Conservation (phyloP, 2,113 vertebrate genomes). For the Nanorana parkeri region DNA sequence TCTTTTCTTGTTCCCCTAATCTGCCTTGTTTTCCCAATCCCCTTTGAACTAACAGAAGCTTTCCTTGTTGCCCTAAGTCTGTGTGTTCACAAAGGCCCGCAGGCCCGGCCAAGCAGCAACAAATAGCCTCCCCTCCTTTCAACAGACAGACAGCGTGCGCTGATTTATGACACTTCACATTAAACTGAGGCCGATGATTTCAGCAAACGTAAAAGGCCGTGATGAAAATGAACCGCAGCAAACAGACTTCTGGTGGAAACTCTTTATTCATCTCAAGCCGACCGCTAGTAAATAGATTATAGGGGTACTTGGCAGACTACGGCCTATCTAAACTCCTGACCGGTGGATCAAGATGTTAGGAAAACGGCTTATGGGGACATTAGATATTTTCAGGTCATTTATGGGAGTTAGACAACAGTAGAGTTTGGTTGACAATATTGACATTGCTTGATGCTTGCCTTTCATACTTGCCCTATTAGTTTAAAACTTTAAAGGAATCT, state of each 20-base stretch:
- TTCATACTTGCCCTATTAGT: too few relatives aligned
- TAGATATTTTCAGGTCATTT: too few relatives aligned
- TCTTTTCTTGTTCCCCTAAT: slow-evolving; percentile 32
- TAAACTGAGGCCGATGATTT: slow-evolving; percentile 45
- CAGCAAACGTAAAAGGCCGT: slow-evolving; percentile 45
- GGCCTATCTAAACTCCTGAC: slow-evolving; percentile 31
- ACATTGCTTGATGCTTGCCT: too few relatives aligned
- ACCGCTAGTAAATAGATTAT: slow-evolving; percentile 58
- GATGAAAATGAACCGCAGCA: slow-evolving; percentile 45
- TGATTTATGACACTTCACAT: slow-evolving; percentile 56
- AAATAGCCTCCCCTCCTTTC: slow-evolving; percentile 30
- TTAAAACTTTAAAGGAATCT: too few relatives aligned
- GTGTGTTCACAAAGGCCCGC: slow-evolving; percentile 15
- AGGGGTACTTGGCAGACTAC: slow-evolving; percentile 50
- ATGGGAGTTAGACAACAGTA: too few relatives aligned
- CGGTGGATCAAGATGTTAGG: neutral
- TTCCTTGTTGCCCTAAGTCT: slow-evolving; percentile 18
- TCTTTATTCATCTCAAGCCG: slow-evolving; percentile 51
- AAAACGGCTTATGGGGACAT: neutral
- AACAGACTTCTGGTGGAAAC: slow-evolving; percentile 49
- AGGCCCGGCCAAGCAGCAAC: slow-evolving; percentile 9
- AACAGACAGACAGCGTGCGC: slow-evolving; percentile 44
- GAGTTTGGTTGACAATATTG: too few relatives aligned
- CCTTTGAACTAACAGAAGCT: slow-evolving; percentile 52
- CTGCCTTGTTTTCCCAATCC: slow-evolving; percentile 37